These are phyloP conservation scores for Baccha elongata DNA, from an alignment of 2,888 invertebrate genomes.

Conservation along the genomic window DNA sequence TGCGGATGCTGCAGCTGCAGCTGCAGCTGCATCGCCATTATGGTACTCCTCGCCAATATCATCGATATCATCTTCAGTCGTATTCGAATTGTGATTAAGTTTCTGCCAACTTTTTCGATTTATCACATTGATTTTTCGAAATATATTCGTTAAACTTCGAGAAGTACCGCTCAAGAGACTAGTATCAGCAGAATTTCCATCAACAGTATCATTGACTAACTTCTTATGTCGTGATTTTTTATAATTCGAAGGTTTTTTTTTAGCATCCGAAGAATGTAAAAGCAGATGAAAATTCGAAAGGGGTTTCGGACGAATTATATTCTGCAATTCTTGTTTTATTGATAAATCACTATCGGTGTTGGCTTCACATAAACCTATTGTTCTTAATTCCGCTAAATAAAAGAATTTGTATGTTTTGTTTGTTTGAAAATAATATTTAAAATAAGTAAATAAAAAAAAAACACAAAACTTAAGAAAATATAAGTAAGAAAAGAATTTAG, in stretches of 20 bases:
- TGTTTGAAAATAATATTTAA: conserved; percentile 67
- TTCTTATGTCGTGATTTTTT: conserved; percentile 69
- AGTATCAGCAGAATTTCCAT: conserved; percentile 16
- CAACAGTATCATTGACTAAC: conserved; percentile 25
- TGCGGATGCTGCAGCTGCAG: conserved; percentile 73
- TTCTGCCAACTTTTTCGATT: conserved; percentile 74
- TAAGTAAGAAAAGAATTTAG: conserved; percentile 38
- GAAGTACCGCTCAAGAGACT: conserved; percentile 77
- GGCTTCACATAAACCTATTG: conserved; percentile 76
- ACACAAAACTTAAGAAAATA: conserved; percentile 15
- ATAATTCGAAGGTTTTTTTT: conserved; percentile 53
- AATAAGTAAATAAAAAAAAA: conserved; percentile 62
- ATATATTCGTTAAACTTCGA: conserved; percentile 79
- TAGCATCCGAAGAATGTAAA: conserved; percentile 47
- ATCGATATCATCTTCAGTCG: conserved; percentile 77
- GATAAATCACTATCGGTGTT: conserved; percentile 76
- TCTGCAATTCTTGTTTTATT: conserved; percentile 73
- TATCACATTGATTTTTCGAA: conserved; percentile 76
- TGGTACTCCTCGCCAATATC: conserved; percentile 79
- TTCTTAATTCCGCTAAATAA: conserved; percentile 78
- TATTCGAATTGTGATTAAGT: conserved; percentile 77
- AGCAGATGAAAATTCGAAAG: conserved; percentile 55
- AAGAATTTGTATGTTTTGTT: conserved; percentile 56
- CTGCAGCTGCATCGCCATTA: conserved; percentile 77
- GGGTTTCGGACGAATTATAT: conserved; percentile 43